A percentile compares a stretch with the other conserved stretches of the same genome.
These are phyloP conservation scores for Podarcis muralis DNA, from an alignment of 2,113 vertebrate genomes.

Conservation along the genomic window DNA sequence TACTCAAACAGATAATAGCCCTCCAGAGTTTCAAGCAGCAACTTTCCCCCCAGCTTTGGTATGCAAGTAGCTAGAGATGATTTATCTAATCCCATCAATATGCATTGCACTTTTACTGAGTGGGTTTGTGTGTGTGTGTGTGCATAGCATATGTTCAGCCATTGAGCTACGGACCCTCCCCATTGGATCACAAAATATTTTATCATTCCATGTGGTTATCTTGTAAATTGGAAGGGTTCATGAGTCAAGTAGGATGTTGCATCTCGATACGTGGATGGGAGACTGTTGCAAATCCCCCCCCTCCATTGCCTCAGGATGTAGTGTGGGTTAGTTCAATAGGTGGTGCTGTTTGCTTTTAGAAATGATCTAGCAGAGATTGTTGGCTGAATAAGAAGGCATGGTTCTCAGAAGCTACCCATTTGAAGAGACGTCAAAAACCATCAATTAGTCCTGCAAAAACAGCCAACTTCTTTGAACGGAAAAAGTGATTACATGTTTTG, in stretches of 20 bases:
- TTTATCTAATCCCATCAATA: background rate
- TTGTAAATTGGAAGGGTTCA: background rate
- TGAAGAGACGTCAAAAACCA: background rate
- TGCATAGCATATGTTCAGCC: background rate
- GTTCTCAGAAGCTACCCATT: background rate
- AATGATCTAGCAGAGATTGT: background rate
- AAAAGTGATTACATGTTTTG: background rate
- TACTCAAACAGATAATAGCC: background rate
- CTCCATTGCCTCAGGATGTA: accelerated
- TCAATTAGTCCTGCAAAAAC: background rate
- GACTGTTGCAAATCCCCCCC: background rate
- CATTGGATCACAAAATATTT: background rate
- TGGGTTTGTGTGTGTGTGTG: background rate
- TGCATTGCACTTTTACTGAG: background rate
- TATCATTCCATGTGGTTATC: background rate
- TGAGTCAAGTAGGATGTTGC: background rate
- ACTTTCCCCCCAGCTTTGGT: too few species aligned
- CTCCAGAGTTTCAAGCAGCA: background rate
- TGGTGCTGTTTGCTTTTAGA: background rate
- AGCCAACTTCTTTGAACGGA: background rate
- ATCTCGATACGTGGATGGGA: background rate
- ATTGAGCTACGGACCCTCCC: background rate
- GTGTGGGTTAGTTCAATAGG: background rate
- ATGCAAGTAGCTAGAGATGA: background rate
- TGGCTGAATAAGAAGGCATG: background rate